Base-by-base conservation (phyloP, 2,888 invertebrate genomes). In the Leucophora obtusa region DNA sequence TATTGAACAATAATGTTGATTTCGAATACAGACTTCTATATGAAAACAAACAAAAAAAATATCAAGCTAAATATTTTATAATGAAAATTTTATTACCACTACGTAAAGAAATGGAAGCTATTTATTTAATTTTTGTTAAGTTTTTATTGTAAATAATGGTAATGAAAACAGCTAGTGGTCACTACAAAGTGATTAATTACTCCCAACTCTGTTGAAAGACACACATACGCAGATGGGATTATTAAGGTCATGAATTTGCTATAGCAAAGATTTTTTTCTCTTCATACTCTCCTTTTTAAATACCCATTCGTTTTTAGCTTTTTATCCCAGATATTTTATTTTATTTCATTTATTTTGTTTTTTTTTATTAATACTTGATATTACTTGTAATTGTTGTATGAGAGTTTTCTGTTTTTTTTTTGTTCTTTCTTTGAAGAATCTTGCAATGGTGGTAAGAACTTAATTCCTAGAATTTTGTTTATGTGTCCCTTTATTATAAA, bases 361-460 rank as follows among this genome's bases (percentile, higher is more conserved):
- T 62, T 33, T 73, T 58, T 68, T 73, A 43, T 77, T 77, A 51
- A 69, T 70, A 70, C 62, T 81, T 66, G 54, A 73, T 77, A 77
- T 70, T 77, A 70, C 81, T 77, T 81, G 81, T 74, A 81, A 81
- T 81, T 81, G 81, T 77, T 81, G 56, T 74, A 73, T 65, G 65
- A 73, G 66, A 54, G 63, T n/a, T n/a, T n/a, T n/a, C n/a, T n/a
- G 65, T 77, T 71, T 78, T 38, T 47, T 10, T 51, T 54, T 17
- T 47, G 43, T 71, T 11, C n/a, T n/a, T 24, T 38, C 66, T 54
- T 35, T 56, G 54, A 72, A 71, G 60, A 28, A 28, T 56, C 0
- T 8, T 28, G 28, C 28, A 56, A 28, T 15, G 14, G 62, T 18
- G 38, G 51, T 21, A 50, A 63, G 2, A 68, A 63, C 21, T 73